A percentile compares a stretch with the other conserved stretches of the same genome.
These are phyloP conservation scores for Amphimedon queenslandica DNA, from an alignment of 37 sponge, comb jelly and placozoan species.

Conservation along the genomic window DNA sequence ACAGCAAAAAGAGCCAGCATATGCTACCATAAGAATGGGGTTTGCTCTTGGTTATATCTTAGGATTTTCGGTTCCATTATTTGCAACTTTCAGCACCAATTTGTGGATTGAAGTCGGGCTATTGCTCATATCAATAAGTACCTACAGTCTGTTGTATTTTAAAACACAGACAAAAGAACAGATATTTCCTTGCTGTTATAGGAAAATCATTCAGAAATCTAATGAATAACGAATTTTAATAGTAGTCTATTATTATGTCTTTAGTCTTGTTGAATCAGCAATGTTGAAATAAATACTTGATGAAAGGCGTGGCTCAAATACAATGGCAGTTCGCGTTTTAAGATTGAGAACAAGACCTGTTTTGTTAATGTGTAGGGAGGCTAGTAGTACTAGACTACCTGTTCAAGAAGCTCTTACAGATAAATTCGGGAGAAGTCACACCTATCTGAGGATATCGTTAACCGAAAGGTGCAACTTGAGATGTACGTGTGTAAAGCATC, in stretches of 20 bases:
- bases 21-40: background rate
- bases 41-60: background rate
- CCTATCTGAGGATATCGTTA: slow-evolving; percentile 91
- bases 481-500: slow-evolving; percentile 58
- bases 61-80: background rate
- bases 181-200: background rate
- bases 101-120: background rate
- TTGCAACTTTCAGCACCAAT: background rate
- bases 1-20: background rate
- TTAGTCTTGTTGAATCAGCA: too few species aligned
- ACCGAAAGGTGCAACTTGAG: slow-evolving; percentile 97
- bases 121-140: background rate
- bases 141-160: background rate
- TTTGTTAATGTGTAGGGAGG: too few species aligned
- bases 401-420: slow-evolving; percentile 52
- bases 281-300: too few species aligned
- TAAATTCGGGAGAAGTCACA: slow-evolving; percentile 72
- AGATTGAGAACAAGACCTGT: too few species aligned
- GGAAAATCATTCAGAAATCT: too few species aligned
- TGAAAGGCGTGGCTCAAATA: too few species aligned
- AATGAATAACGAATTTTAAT: too few species aligned
- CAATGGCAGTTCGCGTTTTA: too few species aligned
- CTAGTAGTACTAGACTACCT: too few species aligned
- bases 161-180: background rate
- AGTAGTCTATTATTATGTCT: too few species aligned